A percentile compares a stretch with the other conserved stretches of the same genome.
These are phyloP conservation scores for Dunckerocampus dactyliophorus DNA, from an alignment of 2,113 vertebrate species.

Conservation along the genomic window DNA sequence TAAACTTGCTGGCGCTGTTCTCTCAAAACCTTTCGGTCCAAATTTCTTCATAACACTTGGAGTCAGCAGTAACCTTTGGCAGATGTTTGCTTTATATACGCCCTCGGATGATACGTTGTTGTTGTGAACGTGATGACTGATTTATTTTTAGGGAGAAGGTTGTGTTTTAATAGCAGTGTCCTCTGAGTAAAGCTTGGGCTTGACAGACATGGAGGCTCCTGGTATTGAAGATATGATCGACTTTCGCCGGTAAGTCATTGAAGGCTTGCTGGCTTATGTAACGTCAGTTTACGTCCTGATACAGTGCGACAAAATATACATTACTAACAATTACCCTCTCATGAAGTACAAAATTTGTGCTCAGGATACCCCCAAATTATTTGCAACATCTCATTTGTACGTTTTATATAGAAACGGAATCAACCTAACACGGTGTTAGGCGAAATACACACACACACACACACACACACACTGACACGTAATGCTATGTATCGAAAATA, in stretches of 20 bases:
- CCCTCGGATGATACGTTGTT: neutral
- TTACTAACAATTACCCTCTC: neutral
- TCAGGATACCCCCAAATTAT: neutral
- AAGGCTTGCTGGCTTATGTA: constrained; percentile 2
- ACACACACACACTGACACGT: constrained; percentile 26
- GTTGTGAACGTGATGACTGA: constrained; percentile 54
- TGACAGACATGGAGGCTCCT: constrained; percentile 71
- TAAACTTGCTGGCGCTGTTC: neutral
- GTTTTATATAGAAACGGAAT: neutral
- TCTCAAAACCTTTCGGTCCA: neutral
- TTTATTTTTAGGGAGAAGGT: constrained; percentile 36
- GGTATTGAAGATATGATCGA: constrained; percentile 77
- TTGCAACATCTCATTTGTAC: too few relatives aligned
- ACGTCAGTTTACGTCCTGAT: neutral
- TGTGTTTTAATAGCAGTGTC: constrained; percentile 54
- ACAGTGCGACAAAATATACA: neutral
- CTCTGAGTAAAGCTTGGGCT: constrained; percentile 29
- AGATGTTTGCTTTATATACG: neutral
- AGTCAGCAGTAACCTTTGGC: neutral
- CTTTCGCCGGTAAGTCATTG: constrained; percentile 74
- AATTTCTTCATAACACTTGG: neutral
- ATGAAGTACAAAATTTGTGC: neutral
- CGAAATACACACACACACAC: neutral
- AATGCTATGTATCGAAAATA: neutral
- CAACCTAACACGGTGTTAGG: neutral